phyloP scores from a whole-genome alignment of 2,113 vertebrate species.

The Morone saxatilis region DNA sequence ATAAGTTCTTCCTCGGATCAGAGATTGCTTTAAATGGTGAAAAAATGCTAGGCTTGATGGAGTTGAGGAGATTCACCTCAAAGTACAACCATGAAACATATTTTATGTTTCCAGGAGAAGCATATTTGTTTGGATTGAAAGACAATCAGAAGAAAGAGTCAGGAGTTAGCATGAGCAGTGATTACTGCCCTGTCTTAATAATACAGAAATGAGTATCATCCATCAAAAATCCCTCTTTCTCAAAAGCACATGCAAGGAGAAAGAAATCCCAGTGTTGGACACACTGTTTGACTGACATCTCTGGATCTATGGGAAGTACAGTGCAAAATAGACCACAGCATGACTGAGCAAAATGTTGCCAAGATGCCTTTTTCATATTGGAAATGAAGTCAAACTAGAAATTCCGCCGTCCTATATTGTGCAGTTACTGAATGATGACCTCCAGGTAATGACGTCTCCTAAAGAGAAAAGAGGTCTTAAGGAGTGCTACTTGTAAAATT shows the following conservation, averaged over 20 bases:
- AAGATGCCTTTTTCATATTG: constrained; percentile 12
- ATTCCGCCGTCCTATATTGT: not conserved
- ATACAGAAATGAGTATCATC: not conserved
- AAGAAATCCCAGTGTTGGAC: constrained; percentile 7
- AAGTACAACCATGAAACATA: not conserved
- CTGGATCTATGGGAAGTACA: constrained; percentile 26
- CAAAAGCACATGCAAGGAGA: constrained; percentile 5
- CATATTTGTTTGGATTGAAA: constrained; percentile 19
- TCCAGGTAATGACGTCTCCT: constrained; percentile 32
- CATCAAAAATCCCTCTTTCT: constrained; percentile 6
- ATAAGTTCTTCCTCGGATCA: not conserved
- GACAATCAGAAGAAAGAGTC: not conserved
- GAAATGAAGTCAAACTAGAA: constrained; percentile 14
- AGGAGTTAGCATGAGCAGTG: not conserved
- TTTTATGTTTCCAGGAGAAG: not conserved
- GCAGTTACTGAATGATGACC: constrained; percentile 11
- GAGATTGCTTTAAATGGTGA: not conserved
- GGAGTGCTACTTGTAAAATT: constrained; percentile 29
- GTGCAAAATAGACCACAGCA: constrained; percentile 43
- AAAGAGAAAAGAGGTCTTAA: constrained; percentile 1
- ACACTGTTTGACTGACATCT: constrained; percentile 42
- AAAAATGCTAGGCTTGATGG: not conserved
- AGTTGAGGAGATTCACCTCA: not conserved
- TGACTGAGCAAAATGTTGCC: constrained; percentile 21
- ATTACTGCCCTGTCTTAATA: constrained; percentile 9